Evolutionary conservation across 2,888 invertebrate genomes (phyloP), one percentile per base, ranked within the genome.

Genomic region (Drosophila lacicola): DNA sequence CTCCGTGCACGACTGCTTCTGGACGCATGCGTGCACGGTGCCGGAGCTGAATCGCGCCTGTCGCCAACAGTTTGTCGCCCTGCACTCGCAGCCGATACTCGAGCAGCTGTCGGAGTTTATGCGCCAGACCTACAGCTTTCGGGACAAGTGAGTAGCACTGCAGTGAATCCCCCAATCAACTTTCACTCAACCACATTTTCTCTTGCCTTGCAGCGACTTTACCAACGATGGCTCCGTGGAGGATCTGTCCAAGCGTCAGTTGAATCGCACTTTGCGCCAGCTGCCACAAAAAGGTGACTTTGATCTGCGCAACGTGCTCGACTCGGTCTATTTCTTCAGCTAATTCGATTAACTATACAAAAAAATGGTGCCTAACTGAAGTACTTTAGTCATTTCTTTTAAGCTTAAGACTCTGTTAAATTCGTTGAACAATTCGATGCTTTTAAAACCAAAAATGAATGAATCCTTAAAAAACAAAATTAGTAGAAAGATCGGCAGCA

Each of bases 1-100:
- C 6, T 98, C 99, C 0, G 98, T 99, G 21, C 99, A 99, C 93
- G 99, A 99, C 93, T 99, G 99, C 92, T 99, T 96, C 93, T 99
- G 99, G 99, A 99, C 99, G 1, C 99, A 99, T 93, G 96, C 99
- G 0, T 94, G 94, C 78, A 95, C 96, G 36, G 97, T 99, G 44
- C 95, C 96, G 65, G 93, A 93, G 49, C 97, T 99, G 98, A 99
- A 98, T 92, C 94, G 95, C 29, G 96, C 98, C 71, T 99, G 99
- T 88, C 95, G 99, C n/a, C 96, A 99, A 91, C 98, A 99, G 92
- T 99, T 99, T 93, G 97, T 99, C n/a, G 95, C 96, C 0, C 94
- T 99, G 10, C 99, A 99, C 93, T 96, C 96, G 33, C 95, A 98
- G 90, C 98, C 98, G 0, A 97, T 99, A 80, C 93, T 99, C 51